Base-by-base conservation (phyloP, 2,113 vertebrate species). In the Megalops atlanticus region DNA sequence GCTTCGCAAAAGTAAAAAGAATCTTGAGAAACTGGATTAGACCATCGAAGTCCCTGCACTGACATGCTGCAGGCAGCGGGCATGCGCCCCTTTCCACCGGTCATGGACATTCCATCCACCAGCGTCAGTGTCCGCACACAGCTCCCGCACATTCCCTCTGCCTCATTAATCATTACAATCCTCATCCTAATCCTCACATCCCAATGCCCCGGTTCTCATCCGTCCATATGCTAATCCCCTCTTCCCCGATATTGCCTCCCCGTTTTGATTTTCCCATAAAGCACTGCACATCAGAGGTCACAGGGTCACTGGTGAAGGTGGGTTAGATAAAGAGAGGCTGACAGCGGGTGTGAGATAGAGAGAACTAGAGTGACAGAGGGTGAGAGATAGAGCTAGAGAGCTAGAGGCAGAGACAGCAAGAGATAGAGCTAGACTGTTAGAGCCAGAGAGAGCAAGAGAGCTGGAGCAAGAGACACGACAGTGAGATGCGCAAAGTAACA, bases 161-260 rank as follows among this genome's bases (percentile, higher is more conserved):
- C 21, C 5, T 74, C 8, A 16, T 6, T 74, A 74, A 74, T 41
- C 16, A 21, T 24, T 27, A 27, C 73, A 75, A 75, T 45, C 73
- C 41, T 40, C 73, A 75, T 27, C 73, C 41, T 45, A 43, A 75
- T 75, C 73, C 73, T n/a, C 18, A 58, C 5, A 24, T 58, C 52
- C 18, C 52, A 58, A 58, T 58, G 52, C 52, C 52, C 52, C 3
- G 21, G 1, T n/a, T 43, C 41, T 45, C 39, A 75, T 43, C 40
- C 24, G 15, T 5, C 8, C 24, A 75, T 45, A 43, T 40, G 1
- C 8, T 38, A 45, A 38, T 35, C 40, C 12, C 21, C 52, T 31
- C 2, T 4, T n/a, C 73, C 24, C 73, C 11, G 2, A 38, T 27
- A 7, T 1, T 45, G 31, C 74, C 73, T 41, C 24, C 73, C 21